A percentile compares a stretch with the other conserved stretches of the same genome.
Conservation (phyloP, 1,140 invertebrate species). For the Drosophila auraria region DNA sequence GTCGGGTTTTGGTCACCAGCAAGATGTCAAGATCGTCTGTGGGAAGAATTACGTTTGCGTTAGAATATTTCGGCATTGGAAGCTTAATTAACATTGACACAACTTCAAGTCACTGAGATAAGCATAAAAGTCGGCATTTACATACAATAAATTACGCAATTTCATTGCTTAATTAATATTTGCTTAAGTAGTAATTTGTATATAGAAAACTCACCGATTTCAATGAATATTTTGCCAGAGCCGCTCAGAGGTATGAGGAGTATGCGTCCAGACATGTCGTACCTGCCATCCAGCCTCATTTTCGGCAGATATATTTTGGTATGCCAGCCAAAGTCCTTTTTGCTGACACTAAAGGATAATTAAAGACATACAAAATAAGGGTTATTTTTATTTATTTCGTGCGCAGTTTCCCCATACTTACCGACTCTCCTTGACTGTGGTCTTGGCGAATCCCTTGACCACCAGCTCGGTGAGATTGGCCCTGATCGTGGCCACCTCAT, state of each 20-base stretch:
- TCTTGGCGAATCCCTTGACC: slow-evolving; percentile 87
- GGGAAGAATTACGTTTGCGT: background rate
- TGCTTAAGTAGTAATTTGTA: background rate
- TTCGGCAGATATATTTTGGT: slow-evolving; percentile 88
- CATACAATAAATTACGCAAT: slow-evolving; percentile 1
- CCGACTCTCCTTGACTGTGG: slow-evolving; percentile 87
- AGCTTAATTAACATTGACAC: background rate
- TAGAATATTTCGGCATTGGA: slow-evolving; percentile 6
- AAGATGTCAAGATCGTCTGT: slow-evolving; percentile 88
- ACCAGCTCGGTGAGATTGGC: slow-evolving; percentile 88
- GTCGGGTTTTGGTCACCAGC: slow-evolving; percentile 87
- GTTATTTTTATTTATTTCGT: no score
- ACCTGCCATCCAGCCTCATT: slow-evolving; percentile 89
- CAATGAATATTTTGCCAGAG: slow-evolving; percentile 89
- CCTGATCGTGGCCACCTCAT: slow-evolving; percentile 88
- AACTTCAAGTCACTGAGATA: background rate
- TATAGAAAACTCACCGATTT: slow-evolving; percentile 86
- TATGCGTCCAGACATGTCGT: slow-evolving; percentile 89
- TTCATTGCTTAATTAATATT: no score
- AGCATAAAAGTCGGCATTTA: background rate
- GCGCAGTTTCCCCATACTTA: slow-evolving; percentile 25
- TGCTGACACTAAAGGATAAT: slow-evolving; percentile 86
- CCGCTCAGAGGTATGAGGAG: slow-evolving; percentile 90
- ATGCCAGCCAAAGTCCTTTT: slow-evolving; percentile 88
- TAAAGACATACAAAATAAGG: background rate